Evolutionary conservation across 2,797 vertebrate genomes (phyloP).

Genomic region (Lepus townsendii): DNA sequence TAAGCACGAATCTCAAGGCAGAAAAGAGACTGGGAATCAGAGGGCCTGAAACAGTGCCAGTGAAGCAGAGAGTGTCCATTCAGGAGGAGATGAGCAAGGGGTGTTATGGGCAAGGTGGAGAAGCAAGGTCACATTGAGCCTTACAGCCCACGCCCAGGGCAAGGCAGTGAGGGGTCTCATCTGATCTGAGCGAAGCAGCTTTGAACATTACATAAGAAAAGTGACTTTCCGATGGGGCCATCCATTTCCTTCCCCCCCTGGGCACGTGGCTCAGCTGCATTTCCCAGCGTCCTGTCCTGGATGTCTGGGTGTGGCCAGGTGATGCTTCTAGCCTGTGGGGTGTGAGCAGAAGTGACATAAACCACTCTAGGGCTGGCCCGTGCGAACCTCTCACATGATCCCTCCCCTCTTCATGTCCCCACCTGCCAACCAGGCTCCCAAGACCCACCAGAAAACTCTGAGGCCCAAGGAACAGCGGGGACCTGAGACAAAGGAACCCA

Average conservation of each 20-base stretch:
- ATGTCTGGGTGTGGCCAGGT: neutral
- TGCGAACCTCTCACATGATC: neutral
- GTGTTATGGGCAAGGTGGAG: neutral
- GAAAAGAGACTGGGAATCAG: neutral
- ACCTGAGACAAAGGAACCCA: neutral
- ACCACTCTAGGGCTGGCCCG: neutral
- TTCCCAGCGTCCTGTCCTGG: neutral
- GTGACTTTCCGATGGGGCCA: neutral
- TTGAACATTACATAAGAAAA: neutral
- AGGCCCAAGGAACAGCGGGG: neutral
- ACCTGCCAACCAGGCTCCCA: neutral
- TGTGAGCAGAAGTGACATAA: neutral
- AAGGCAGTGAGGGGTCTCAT: neutral
- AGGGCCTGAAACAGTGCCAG: neutral
- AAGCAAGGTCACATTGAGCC: neutral
- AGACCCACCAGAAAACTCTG: neutral
- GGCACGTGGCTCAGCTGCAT: neutral
- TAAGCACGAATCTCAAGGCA: neutral
- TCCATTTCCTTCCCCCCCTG: neutral
- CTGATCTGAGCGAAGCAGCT: neutral
- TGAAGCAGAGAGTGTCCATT: neutral
- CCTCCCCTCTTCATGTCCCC: neutral
- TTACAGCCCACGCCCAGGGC: neutral
- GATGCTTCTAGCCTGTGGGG: neutral
- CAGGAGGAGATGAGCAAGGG: neutral